phyloP scores from a whole-genome alignment of 30 jellyfish, hydroid and myxozoan species.

The Cassiopea xamachana region DNA sequence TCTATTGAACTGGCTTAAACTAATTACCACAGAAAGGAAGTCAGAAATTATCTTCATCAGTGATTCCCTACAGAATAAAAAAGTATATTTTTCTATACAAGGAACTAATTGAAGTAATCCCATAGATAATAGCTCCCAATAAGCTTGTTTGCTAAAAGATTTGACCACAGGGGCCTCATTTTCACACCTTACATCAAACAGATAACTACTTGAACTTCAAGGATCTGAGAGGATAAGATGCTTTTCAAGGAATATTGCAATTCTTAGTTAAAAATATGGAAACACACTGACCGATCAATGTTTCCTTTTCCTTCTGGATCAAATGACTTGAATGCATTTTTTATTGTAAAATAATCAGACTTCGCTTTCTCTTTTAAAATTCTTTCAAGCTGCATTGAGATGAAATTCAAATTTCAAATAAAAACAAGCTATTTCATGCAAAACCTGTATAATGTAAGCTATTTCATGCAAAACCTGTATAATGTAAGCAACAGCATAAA shows the following conservation, averaged over 20 bases:
- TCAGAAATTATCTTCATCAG: constrained; percentile 68
- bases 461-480: background rate
- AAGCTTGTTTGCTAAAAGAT: too few relatives aligned
- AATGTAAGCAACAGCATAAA: background rate
- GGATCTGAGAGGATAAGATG: too few relatives aligned
- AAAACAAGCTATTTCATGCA: background rate
- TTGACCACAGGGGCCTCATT: too few relatives aligned
- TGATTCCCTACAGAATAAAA: constrained; percentile 58
- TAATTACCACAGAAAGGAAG: constrained; percentile 67
- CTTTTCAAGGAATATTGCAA: too few relatives aligned
- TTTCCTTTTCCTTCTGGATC: constrained; percentile 90
- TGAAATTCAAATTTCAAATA: background rate
- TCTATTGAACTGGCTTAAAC: constrained; percentile 82
- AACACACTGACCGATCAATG: constrained; percentile 63
- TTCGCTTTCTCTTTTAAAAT: constrained; percentile 74
- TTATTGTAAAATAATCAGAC: constrained; percentile 60
- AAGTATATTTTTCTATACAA: background rate
- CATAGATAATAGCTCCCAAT: too few relatives aligned
- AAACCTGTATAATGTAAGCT: too few relatives aligned
- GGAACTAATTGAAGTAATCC: too few relatives aligned
- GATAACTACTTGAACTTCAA: too few relatives aligned
- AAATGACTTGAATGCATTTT: constrained; percentile 58
- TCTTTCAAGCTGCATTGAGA: constrained; percentile 61
- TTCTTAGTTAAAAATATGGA: too few relatives aligned
- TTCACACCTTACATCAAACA: too few relatives aligned